Percentiles rank a stretch among this genome's conserved stretches.
Evolutionary conservation across 1,140 invertebrate genomes (phyloP).

Genomic region (Melipona quadrifasciata): DNA sequence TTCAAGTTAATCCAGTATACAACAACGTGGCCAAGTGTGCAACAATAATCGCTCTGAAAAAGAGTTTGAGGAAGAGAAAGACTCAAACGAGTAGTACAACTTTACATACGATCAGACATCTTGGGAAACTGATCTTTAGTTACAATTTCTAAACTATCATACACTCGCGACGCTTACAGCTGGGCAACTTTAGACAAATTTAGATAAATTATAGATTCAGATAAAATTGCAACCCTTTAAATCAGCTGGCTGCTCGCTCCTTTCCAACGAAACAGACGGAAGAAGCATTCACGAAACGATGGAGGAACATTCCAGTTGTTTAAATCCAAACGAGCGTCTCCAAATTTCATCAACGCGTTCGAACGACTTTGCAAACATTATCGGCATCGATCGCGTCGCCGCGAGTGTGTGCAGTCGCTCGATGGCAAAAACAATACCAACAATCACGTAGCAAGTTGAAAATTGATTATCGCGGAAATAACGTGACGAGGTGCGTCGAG

Average conservation of each 20-base stretch:
- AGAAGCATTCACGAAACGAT: too few species aligned
- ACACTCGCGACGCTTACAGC: not conserved
- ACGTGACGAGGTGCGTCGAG: not conserved
- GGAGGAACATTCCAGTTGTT: too few species aligned
- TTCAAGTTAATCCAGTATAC: not conserved
- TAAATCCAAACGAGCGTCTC: too few species aligned
- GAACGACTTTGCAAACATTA: not conserved
- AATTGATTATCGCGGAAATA: conserved; percentile 31
- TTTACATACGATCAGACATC: not conserved
- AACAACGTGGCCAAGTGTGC: too few species aligned
- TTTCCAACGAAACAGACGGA: too few species aligned
- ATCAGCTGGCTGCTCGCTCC: too few species aligned
- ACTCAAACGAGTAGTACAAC: not conserved
- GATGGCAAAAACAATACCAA: conserved; percentile 28
- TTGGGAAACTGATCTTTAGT: not conserved
- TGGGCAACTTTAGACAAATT: too few species aligned
- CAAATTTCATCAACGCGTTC: not conserved
- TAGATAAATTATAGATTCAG: too few species aligned
- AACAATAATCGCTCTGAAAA: not conserved
- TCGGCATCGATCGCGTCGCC: not conserved
- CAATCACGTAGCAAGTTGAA: conserved; percentile 27
- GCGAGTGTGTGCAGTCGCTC: not conserved
- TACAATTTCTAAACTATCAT: not conserved
- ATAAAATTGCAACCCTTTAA: too few species aligned
- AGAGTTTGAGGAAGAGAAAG: too few species aligned